These are phyloP conservation scores for Setophaga petechia DNA, from an alignment of 2,113 vertebrate species.

Conservation along the genomic window DNA sequence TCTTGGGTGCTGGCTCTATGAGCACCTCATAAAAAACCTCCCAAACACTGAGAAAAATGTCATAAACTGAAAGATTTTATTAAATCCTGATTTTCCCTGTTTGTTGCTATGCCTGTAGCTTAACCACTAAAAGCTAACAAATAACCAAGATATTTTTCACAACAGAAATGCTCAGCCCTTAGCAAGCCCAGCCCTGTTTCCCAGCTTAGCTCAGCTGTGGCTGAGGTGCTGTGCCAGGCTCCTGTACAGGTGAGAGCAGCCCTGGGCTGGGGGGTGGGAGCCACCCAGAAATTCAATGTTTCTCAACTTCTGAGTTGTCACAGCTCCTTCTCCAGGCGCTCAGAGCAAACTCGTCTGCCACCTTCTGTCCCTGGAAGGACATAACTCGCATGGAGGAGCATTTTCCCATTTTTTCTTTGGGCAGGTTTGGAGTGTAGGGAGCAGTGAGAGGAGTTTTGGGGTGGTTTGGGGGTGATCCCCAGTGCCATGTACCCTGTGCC, in stretches of 20 bases:
- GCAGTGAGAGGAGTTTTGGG: background rate
- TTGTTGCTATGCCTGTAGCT: background rate
- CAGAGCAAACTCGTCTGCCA: slow-evolving; percentile 57
- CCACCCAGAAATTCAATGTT: background rate
- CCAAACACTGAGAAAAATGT: background rate
- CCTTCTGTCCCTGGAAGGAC: slow-evolving; percentile 38
- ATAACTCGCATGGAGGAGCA: background rate
- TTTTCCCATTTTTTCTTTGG: background rate
- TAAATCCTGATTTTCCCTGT: background rate
- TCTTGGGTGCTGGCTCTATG: background rate
- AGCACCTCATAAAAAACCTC: fast-evolving
- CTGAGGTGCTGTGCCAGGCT: background rate
- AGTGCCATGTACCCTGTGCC: fast-evolving
- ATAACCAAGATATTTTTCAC: background rate
- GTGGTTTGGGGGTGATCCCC: background rate
- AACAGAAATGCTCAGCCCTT: background rate
- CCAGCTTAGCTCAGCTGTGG: background rate
- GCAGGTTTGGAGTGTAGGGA: background rate
- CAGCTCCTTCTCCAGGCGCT: background rate
- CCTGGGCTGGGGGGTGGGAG: background rate
- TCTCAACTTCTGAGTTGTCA: background rate
- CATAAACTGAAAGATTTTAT: background rate
- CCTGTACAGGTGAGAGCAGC: background rate
- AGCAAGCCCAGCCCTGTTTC: background rate
- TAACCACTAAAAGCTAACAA: background rate